Base-by-base conservation (phyloP, 2,113 vertebrate species). In the Prionailurus viverrinus region DNA sequence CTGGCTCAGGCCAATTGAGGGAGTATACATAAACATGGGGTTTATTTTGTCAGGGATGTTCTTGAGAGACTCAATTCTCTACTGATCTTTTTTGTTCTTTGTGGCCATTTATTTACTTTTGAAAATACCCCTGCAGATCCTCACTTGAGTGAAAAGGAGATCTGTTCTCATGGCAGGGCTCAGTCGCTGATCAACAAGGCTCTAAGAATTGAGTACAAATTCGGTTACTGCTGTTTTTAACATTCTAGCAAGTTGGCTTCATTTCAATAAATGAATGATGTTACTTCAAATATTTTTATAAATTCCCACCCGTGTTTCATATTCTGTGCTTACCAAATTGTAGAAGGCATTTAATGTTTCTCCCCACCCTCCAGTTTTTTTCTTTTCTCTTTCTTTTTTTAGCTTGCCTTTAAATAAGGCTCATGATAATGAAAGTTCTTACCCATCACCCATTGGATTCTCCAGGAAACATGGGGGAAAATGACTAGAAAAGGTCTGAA, bases 31-130 rank as follows among this genome's bases (percentile, higher is more conserved):
- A 97, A 98, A 97, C 96, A 97, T 33, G 74, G 93, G 95, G 45
- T 96, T 98, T 96, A 97, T 97, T 97, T 97, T 97, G 97, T 97
- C 91, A 95, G 71, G 79, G 94, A 81, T 94, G 78, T 96, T 97
- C 95, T 96, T 97, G 87, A 97, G 97, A 97, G 96, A 80, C 90
- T 98, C 51, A 45, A 0, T 93, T 96, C 92, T 97, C 92, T 69
- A 96, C 92, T 81, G 78, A 92, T 96, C 78, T 94, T 93, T 95
- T 45, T 92, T 65, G 58, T 94, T 97, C 79, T 81, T 88, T 92
- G 88, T 93, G 80, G 55, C 92, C 83, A 89, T 94, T 97, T 98
- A 95, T 97, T 98, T 97, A 94, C 96, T 97, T 97, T 97, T 81
- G 92, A 96, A 97, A 97, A 97, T 92, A 41, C 65, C 85, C 80